A percentile compares a stretch with the other conserved stretches of the same genome.
Conservation (phyloP, 2,888 invertebrate species). For the Mesorhabditis sp. region DNA sequence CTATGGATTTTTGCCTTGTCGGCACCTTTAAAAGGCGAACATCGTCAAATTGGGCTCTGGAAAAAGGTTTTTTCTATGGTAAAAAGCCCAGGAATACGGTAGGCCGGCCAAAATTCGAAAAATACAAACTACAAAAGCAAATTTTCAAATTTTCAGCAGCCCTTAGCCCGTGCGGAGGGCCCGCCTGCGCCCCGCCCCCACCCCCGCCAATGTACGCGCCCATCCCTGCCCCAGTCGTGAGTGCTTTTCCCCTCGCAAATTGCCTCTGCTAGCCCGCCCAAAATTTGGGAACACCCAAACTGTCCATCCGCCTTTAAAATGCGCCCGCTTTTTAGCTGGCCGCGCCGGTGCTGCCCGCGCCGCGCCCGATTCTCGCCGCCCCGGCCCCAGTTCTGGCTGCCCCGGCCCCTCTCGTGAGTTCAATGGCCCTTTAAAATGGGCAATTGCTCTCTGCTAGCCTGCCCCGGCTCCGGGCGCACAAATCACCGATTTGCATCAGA, state of each 20-base stretch:
- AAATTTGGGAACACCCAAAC: too few species aligned
- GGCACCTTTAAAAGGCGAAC: too few species aligned
- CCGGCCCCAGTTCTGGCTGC: neutral
- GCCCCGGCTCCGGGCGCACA: too few species aligned
- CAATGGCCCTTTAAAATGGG: too few species aligned
- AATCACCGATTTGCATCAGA: too few species aligned
- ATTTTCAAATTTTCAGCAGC: constrained; percentile 1
- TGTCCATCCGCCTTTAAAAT: too few species aligned
- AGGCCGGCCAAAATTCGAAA: neutral
- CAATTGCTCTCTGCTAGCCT: too few species aligned
- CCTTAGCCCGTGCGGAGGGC: neutral
- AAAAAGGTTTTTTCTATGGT: too few species aligned
- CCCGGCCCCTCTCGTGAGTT: neutral
- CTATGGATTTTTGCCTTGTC: too few species aligned
- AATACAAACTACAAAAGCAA: neutral
- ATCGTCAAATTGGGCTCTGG: too few species aligned
- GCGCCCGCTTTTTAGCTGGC: neutral
- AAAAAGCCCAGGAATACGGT: too few species aligned
- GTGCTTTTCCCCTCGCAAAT: neutral
- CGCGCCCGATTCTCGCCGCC: neutral
- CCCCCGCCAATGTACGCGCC: neutral
- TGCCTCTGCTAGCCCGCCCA: too few species aligned
- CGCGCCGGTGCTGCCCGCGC: neutral
- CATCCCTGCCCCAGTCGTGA: neutral
- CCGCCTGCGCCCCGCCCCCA: neutral